phyloP scores from a whole-genome alignment of 2,797 vertebrate species.

The Leucoraja ocellata region DNA sequence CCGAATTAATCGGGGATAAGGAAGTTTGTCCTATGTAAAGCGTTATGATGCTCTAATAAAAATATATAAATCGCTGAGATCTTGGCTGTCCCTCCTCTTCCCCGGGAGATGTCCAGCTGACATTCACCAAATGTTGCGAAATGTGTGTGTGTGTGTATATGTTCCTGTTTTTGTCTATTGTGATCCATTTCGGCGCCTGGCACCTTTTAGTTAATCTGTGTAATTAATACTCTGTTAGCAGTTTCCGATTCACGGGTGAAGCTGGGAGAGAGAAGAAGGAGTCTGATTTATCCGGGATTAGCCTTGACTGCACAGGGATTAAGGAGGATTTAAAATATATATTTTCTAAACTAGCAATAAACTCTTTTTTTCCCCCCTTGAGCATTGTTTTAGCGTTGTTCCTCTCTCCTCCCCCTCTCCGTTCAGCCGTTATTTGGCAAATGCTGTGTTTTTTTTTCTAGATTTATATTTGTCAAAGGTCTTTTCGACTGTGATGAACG shows the following conservation, averaged over 20 bases:
- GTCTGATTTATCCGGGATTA: conserved; percentile 49
- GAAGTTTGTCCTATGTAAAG: not conserved
- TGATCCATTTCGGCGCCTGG: conserved; percentile 12
- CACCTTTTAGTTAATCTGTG: conserved; percentile 16
- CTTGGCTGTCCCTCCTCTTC: not conserved
- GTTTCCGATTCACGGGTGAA: not conserved
- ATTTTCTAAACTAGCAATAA: conserved; percentile 50
- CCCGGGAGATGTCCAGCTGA: not conserved
- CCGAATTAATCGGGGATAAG: not conserved
- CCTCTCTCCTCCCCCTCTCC: conserved; percentile 40
- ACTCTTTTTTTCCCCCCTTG: conserved; percentile 40
- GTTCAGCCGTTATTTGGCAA: conserved; percentile 25
- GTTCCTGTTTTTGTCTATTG: conserved; percentile 35
- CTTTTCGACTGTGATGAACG: not conserved
- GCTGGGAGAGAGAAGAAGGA: no score
- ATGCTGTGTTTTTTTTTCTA: not conserved
- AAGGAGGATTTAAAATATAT: conserved; percentile 28
- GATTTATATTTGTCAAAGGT: not conserved
- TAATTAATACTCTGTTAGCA: conserved; percentile 32
- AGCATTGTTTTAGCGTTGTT: conserved; percentile 46
- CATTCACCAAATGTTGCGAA: conserved; percentile 14
- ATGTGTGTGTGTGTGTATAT: conserved; percentile 3
- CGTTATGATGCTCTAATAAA: not conserved
- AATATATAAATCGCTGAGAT: not conserved
- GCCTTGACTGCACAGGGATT: conserved; percentile 49